Evolutionary conservation across 2,113 vertebrate species (phyloP).

Genomic region (Pelvicachromis taeniatus): DNA sequence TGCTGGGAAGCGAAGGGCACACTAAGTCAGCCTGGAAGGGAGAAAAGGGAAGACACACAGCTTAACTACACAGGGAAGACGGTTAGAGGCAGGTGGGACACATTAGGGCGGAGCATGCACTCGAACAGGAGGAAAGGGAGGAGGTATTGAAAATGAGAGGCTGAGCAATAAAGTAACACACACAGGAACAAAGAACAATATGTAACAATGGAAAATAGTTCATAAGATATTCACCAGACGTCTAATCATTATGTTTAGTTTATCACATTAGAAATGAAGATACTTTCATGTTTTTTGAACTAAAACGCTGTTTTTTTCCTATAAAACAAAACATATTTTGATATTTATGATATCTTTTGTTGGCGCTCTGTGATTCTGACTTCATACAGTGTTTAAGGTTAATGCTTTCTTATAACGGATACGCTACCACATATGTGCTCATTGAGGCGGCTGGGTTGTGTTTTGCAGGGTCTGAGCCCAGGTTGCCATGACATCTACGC

Average conservation of each 20-base stretch:
- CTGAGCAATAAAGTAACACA: not conserved
- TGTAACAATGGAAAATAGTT: not conserved
- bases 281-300: not conserved
- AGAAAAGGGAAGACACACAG: not conserved
- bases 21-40: not conserved
- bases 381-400: not conserved
- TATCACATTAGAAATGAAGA: not conserved
- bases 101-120: not conserved
- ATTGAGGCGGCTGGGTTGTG: not conserved
- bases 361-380: slow-evolving; percentile 15
- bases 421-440: not conserved
- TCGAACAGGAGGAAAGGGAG: not conserved
- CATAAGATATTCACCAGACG: not conserved
- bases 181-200: not conserved
- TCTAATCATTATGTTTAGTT: not conserved
- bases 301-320: not conserved
- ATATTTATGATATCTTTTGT: slow-evolving; percentile 30
- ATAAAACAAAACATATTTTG: not conserved
- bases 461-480: slow-evolving; percentile 78
- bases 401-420: slow-evolving; percentile 1
- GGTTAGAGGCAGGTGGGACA: not conserved
- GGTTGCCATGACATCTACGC: slow-evolving; percentile 83
- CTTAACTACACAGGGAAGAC: not conserved
- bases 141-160: not conserved
- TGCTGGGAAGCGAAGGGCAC: rapidly evolving